Percentiles rank a stretch among this genome's conserved stretches.
phyloP scores from a whole-genome alignment of 2,797 vertebrate species.

The Serranus cabrilla region DNA sequence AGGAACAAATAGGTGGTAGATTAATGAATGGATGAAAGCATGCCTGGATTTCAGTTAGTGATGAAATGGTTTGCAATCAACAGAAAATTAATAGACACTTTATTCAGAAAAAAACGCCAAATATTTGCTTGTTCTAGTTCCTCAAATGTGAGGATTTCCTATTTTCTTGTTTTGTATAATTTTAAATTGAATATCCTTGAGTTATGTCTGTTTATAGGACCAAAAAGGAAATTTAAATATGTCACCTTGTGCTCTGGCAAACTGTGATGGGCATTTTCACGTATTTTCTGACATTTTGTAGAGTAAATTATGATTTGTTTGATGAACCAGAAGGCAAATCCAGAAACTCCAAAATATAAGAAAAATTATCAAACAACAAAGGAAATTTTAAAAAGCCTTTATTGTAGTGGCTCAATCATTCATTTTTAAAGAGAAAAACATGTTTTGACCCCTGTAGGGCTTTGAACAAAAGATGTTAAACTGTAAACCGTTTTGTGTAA shows the following conservation, averaged over 20 bases:
- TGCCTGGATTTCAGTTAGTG: constrained; percentile 26
- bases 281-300: background rate
- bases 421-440: too few relatives aligned
- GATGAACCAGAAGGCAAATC: too few relatives aligned
- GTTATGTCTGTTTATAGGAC: background rate
- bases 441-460: too few relatives aligned
- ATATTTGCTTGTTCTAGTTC: constrained; percentile 14
- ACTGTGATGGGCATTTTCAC: background rate
- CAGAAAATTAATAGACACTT: background rate
- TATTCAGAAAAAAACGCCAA: constrained; percentile 5
- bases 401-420: too few relatives aligned
- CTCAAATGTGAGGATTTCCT: constrained; percentile 15
- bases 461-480: too few relatives aligned
- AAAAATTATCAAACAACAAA: too few relatives aligned
- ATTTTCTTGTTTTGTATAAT: constrained; percentile 14
- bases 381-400: too few relatives aligned
- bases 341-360: too few relatives aligned
- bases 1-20: constrained; percentile 1
- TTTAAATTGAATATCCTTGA: background rate
- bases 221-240: background rate
- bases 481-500: too few relatives aligned
- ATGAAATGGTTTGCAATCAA: constrained; percentile 1
- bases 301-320: background rate
- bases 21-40: constrained; percentile 15
- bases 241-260: background rate